Conservation (phyloP, 1,140 invertebrate species). For the Mylabris phalerata region DNA sequence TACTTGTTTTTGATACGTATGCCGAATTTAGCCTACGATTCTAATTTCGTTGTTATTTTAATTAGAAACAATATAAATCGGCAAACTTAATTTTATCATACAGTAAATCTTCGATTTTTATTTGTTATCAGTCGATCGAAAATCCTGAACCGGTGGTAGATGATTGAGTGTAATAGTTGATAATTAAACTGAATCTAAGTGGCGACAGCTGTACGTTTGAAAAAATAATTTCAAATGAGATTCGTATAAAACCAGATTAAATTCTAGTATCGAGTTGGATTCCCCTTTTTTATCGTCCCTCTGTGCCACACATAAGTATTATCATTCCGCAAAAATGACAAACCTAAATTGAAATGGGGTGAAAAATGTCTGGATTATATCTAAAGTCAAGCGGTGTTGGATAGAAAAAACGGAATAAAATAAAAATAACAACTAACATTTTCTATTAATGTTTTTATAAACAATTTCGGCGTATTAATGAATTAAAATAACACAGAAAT, state of each 20-base stretch:
- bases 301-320: conserved; percentile 20
- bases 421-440: background rate
- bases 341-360: conserved; percentile 23
- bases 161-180: too few relatives aligned
- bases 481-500: too few relatives aligned
- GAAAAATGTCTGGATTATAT: conserved; percentile 28
- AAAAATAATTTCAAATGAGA: background rate
- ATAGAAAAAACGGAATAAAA: background rate
- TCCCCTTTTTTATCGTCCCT: conserved; percentile 21
- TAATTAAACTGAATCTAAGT: too few relatives aligned
- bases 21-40: background rate
- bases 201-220: too few relatives aligned
- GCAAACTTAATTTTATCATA: too few relatives aligned
- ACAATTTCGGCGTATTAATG: too few relatives aligned
- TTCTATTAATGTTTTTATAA: too few relatives aligned
- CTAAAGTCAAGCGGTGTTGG: conserved; percentile 13
- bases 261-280: conserved; percentile 12
- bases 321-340: conserved; percentile 22
- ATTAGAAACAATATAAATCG: too few relatives aligned
- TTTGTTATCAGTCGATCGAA: too few relatives aligned
- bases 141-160: too few relatives aligned
- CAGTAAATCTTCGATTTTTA: too few relatives aligned
- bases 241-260: conserved; percentile 16
- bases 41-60: too few relatives aligned
- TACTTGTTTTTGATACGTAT: conserved; percentile 5